phyloP scores from a whole-genome alignment of 2,113 vertebrate species.

The Prionailurus viverrinus region DNA sequence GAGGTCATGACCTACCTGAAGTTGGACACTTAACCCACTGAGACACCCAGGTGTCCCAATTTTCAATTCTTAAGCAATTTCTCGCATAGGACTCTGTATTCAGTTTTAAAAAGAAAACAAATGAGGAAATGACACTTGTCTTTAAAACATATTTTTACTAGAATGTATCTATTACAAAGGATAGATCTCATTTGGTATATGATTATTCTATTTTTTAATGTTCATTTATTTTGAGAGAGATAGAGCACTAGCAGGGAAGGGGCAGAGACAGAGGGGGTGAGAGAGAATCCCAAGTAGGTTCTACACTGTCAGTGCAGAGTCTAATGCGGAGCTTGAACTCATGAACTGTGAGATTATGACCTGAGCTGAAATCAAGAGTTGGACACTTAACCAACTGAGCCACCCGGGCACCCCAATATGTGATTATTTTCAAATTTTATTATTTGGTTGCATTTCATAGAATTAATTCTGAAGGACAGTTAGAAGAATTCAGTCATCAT shows the following conservation, averaged over 20 bases:
- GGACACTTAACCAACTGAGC: no score
- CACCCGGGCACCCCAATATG: no score
- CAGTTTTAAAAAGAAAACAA: constrained; percentile 46
- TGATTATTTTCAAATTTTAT: constrained; percentile 23
- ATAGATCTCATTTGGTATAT: neutral
- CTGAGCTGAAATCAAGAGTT: no score
- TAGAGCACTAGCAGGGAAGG: no score
- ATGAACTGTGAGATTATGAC: no score
- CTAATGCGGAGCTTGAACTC: no score
- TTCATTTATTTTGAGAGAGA: no score
- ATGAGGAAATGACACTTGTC: constrained; percentile 30
- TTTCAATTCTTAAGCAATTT: constrained; percentile 48
- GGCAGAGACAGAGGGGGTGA: no score
- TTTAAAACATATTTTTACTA: constrained; percentile 33
- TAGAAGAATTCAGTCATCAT: constrained; percentile 6
- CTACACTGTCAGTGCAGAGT: no score
- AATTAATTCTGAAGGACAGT: constrained; percentile 42
- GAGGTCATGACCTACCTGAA: no score
- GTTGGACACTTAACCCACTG: no score
- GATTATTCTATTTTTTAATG: neutral
- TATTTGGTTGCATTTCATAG: neutral
- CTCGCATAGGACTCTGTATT: neutral
- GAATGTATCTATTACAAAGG: neutral
- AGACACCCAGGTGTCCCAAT: neutral
- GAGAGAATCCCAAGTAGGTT: no score